These are phyloP conservation scores for Asobara japonica DNA, from an alignment of 1,140 invertebrate species.

Conservation along the genomic window DNA sequence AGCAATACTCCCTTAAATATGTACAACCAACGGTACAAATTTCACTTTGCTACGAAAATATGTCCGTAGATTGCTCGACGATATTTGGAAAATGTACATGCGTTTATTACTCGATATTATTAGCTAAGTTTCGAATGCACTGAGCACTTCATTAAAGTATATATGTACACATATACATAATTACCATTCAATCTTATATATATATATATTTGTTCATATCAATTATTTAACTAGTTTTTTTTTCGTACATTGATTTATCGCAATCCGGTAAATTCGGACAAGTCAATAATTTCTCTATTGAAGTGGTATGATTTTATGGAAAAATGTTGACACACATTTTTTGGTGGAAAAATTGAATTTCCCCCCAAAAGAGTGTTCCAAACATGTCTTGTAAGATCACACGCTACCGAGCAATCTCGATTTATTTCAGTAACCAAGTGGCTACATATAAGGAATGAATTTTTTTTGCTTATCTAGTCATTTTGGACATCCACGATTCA, in stretches of 20 bases:
- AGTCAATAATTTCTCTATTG: constrained; percentile 5
- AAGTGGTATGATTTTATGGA: neutral
- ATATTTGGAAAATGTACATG: constrained; percentile 43
- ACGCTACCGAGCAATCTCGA: too few relatives aligned
- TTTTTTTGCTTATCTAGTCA: too few relatives aligned
- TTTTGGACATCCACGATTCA: too few relatives aligned
- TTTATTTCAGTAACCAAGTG: too few relatives aligned
- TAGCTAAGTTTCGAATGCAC: constrained; percentile 31
- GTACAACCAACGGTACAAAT: too few relatives aligned
- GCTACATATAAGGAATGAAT: too few relatives aligned
- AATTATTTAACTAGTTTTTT: constrained; percentile 48
- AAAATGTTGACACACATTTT: neutral
- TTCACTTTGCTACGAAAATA: constrained; percentile 44
- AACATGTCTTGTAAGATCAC: too few relatives aligned
- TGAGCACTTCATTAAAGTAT: constrained; percentile 53
- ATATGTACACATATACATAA: constrained; percentile 65
- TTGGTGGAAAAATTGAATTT: too few relatives aligned
- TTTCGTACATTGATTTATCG: constrained; percentile 49
- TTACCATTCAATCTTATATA: constrained; percentile 52
- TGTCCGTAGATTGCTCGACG: constrained; percentile 42
- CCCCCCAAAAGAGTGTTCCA: neutral
- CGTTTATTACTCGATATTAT: constrained; percentile 21
- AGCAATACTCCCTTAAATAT: too few relatives aligned
- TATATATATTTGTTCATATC: constrained; percentile 41
- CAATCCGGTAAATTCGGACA: constrained; percentile 40